Evolutionary conservation across 2,113 vertebrate species (phyloP).

Genomic region (Callipepla squamata): DNA sequence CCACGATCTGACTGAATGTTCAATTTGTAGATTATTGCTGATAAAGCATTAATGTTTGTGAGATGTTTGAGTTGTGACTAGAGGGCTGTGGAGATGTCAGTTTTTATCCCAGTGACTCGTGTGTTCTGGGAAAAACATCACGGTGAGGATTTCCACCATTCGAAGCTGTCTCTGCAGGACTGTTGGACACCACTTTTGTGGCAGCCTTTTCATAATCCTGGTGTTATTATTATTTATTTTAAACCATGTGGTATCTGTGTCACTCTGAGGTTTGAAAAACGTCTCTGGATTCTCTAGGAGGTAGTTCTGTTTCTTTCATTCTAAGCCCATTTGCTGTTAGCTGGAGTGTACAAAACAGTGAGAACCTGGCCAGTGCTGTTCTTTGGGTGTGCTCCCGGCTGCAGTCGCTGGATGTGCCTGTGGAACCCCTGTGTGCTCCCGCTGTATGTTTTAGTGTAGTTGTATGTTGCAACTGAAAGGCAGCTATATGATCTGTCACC

Average conservation of each 20-base stretch:
- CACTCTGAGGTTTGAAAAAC: neutral
- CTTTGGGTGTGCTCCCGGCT: neutral
- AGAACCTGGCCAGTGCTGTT: neutral
- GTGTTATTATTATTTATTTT: neutral
- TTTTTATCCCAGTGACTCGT: neutral
- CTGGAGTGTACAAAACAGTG: neutral
- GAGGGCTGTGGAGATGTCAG: neutral
- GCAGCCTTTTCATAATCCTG: neutral
- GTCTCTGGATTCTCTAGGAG: neutral
- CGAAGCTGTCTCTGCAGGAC: neutral
- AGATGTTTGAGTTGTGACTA: neutral
- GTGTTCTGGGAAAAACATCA: neutral
- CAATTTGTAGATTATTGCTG: neutral
- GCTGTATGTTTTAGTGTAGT: neutral
- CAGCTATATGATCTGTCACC: neutral
- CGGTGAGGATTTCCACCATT: neutral
- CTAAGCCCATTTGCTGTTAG: neutral
- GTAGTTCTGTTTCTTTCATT: neutral
- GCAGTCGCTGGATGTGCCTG: neutral
- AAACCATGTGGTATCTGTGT: neutral
- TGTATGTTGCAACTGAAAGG: neutral
- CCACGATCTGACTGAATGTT: neutral
- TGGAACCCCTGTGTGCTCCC: neutral
- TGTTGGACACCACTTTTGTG: neutral
- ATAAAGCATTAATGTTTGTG: neutral